Conservation (phyloP, 2,797 vertebrate species). For the Darevskia mixta region DNA sequence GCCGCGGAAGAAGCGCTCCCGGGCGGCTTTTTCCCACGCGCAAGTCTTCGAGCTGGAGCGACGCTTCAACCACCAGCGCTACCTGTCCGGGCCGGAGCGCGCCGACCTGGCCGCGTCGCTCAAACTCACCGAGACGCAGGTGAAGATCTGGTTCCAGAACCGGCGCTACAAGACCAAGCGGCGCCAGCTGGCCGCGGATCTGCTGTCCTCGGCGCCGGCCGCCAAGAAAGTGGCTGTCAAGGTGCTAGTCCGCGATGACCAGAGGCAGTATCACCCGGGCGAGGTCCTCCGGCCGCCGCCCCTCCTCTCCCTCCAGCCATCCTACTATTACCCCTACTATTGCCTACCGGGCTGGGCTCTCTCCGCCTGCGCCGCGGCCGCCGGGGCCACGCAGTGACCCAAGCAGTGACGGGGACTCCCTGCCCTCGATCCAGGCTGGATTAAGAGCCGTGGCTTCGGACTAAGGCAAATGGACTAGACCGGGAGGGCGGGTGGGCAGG, state of each 20-base stretch:
- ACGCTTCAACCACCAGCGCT: conserved; percentile 98
- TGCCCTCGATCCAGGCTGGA: neutral
- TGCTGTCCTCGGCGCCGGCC: conserved; percentile 91
- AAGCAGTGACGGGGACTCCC: conserved; percentile 30
- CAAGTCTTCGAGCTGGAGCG: conserved; percentile 99
- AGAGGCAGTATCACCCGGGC: conserved; percentile 95
- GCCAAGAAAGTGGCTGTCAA: conserved; percentile 99
- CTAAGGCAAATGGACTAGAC: neutral
- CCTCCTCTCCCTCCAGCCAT: conserved; percentile 81
- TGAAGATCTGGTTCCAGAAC: conserved; percentile 99
- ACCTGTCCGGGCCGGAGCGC: conserved; percentile 95
- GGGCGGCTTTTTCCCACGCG: conserved; percentile 97
- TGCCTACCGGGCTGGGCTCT: conserved; percentile 97
- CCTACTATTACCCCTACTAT: conserved; percentile 97
- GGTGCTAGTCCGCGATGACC: conserved; percentile 96
- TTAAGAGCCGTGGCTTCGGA: neutral
- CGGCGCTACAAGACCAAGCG: conserved; percentile 98
- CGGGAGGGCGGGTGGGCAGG: no score
- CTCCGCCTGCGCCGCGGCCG: conserved; percentile 86
- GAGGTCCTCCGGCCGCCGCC: conserved; percentile 94
- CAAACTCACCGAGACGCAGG: conserved; percentile 98
- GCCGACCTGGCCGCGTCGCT: conserved; percentile 97
- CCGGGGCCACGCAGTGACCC: conserved; percentile 75
- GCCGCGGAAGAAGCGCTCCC: conserved; percentile 95
- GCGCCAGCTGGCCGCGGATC: conserved; percentile 94